Percentiles rank a stretch among this genome's conserved stretches.
Evolutionary conservation across 2,113 vertebrate species (phyloP).

Genomic region (Notarius lentiginosus): DNA sequence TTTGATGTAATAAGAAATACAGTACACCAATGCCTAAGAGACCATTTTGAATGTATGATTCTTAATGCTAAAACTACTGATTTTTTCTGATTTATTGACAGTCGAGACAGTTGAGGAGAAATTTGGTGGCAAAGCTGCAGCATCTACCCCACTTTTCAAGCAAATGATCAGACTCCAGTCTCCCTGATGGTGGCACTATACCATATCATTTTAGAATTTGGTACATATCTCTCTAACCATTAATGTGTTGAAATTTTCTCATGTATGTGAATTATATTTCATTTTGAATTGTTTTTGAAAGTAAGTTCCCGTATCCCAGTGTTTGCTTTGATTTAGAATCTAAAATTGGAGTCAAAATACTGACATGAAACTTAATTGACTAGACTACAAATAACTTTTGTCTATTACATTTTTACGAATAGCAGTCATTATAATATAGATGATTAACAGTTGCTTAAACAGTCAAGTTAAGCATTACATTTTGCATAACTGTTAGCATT

Average conservation of each 20-base stretch:
- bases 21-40: slow-evolving; percentile 41
- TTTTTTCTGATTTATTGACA: slow-evolving; percentile 37
- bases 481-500: too few species aligned
- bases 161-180: background rate
- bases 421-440: background rate
- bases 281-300: too few species aligned
- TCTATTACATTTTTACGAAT: background rate
- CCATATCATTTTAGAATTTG: background rate
- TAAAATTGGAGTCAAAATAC: background rate
- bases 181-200: background rate
- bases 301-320: too few species aligned
- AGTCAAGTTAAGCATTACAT: background rate
- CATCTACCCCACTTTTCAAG: background rate
- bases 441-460: background rate
- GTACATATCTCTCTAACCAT: background rate
- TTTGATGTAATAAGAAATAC: slow-evolving; percentile 52
- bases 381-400: background rate
- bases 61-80: background rate
- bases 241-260: background rate
- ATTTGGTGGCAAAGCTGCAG: background rate
- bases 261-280: background rate
- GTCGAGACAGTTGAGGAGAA: background rate
- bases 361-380: background rate
- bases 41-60: slow-evolving; percentile 39
- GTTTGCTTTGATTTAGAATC: too few species aligned